Conservation (phyloP, 2,888 invertebrate genomes). For the Chymomyza fuscimana region DNA sequence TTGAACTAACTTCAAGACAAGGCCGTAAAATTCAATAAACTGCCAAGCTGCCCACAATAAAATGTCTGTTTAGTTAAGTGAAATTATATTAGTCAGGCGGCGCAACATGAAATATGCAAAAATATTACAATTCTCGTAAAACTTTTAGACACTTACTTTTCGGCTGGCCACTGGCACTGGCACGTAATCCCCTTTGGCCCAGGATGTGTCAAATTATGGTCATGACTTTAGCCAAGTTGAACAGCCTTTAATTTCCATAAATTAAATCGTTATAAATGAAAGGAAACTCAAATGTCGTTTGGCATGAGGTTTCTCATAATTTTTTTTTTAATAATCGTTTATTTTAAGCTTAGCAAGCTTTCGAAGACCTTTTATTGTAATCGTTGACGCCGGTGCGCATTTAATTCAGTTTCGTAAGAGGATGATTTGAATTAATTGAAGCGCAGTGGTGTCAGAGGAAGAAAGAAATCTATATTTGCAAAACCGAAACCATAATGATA, state of each 20-base stretch:
- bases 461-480: neutral
- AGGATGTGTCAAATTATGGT: constrained; percentile 41
- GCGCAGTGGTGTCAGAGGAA: neutral
- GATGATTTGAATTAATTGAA: neutral
- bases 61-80: neutral
- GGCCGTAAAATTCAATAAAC: neutral
- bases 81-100: neutral
- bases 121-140: neutral
- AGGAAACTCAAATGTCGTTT: constrained; percentile 52
- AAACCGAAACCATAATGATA: neutral
- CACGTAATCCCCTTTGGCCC: constrained; percentile 17
- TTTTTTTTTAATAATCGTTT: constrained; percentile 1
- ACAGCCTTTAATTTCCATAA: constrained; percentile 56
- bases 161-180: neutral
- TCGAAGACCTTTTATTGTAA: neutral
- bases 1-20: neutral
- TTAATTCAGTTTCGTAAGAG: neutral
- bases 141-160: neutral
- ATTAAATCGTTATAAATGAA: constrained; percentile 51
- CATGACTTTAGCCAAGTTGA: constrained; percentile 17
- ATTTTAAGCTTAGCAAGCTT: constrained; percentile 7
- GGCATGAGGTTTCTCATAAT: constrained; percentile 15
- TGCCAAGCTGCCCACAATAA: neutral
- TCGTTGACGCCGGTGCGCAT: neutral
- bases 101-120: neutral